phyloP scores from a whole-genome alignment of 2,888 invertebrate genomes.

The Dysmachus trigonus region DNA sequence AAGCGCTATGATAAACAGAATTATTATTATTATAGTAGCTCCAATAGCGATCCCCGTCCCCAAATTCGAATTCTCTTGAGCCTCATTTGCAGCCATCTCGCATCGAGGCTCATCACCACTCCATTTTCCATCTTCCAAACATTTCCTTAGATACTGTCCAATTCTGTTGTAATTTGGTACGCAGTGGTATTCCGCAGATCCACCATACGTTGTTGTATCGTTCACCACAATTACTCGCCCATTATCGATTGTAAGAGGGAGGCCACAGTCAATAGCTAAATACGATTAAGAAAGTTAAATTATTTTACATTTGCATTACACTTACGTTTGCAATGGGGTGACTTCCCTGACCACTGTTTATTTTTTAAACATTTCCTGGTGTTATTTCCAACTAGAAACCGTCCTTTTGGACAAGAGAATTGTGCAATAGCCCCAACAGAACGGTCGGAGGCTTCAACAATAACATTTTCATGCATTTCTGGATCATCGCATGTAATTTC shows the following conservation, averaged over 20 bases:
- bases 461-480: slow-evolving; percentile 67
- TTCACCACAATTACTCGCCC: slow-evolving; percentile 88
- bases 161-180: slow-evolving; percentile 82
- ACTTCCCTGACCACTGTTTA: slow-evolving; percentile 83
- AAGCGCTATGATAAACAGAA: slow-evolving; percentile 80
- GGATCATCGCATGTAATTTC: slow-evolving; percentile 84
- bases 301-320: neutral
- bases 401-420: slow-evolving; percentile 85
- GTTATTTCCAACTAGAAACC: slow-evolving; percentile 80
- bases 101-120: slow-evolving; percentile 88
- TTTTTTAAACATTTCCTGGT: slow-evolving; percentile 78
- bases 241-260: slow-evolving; percentile 81
- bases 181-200: slow-evolving; percentile 89
- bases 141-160: slow-evolving; percentile 84
- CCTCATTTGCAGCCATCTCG: slow-evolving; percentile 75
- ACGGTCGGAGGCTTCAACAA: slow-evolving; percentile 71
- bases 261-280: slow-evolving; percentile 84
- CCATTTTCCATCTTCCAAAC: slow-evolving; percentile 85
- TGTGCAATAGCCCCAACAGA: slow-evolving; percentile 83
- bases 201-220: slow-evolving; percentile 82
- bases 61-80: slow-evolving; percentile 75
- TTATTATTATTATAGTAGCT: slow-evolving; percentile 81
- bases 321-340: slow-evolving; percentile 84
- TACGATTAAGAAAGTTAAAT: slow-evolving; percentile 33
- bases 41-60: slow-evolving; percentile 86